A percentile compares a stretch with the other conserved stretches of the same genome.
These are phyloP conservation scores for Oryzias curvinotus DNA, from an alignment of 2,113 vertebrate species.

Conservation along the genomic window DNA sequence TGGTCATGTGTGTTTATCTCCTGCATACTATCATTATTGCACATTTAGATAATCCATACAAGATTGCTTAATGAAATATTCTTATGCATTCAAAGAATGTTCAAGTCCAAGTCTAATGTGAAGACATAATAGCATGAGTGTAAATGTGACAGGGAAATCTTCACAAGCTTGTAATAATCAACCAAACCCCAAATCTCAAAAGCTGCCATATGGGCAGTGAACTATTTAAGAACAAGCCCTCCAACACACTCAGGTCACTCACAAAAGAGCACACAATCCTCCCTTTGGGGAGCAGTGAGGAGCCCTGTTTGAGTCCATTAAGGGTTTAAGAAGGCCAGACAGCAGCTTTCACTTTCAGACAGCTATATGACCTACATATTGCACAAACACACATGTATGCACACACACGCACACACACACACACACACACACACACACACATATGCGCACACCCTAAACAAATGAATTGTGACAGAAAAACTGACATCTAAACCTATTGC, in stretches of 20 bases:
- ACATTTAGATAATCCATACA: background rate
- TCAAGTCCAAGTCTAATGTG: no score
- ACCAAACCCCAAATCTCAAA: slow-evolving; percentile 47
- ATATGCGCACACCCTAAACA: slow-evolving; percentile 15
- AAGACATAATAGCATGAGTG: background rate
- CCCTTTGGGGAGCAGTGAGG: slow-evolving; percentile 20
- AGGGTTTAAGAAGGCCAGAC: slow-evolving; percentile 49
- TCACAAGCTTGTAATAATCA: slow-evolving; percentile 15
- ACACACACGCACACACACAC: slow-evolving; percentile 6
- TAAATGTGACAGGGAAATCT: slow-evolving; percentile 1
- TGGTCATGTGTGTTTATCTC: background rate
- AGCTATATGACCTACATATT: slow-evolving; percentile 44
- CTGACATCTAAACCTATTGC: slow-evolving; percentile 47
- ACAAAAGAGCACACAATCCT: slow-evolving; percentile 6
- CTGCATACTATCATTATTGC: background rate
- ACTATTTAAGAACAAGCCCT: slow-evolving; percentile 39
- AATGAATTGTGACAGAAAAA: slow-evolving; percentile 41
- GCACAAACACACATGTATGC: slow-evolving; percentile 6
- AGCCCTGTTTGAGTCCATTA: slow-evolving; percentile 49
- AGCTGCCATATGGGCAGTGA: slow-evolving; percentile 44
- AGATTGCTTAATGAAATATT: background rate
- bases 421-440: slow-evolving; percentile 3
- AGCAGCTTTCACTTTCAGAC: slow-evolving; percentile 60
- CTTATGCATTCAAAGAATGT: no score
- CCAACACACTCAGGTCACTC: slow-evolving; percentile 23